Base-by-base conservation (phyloP, 2,113 vertebrate genomes). In the Lophius piscatorius region DNA sequence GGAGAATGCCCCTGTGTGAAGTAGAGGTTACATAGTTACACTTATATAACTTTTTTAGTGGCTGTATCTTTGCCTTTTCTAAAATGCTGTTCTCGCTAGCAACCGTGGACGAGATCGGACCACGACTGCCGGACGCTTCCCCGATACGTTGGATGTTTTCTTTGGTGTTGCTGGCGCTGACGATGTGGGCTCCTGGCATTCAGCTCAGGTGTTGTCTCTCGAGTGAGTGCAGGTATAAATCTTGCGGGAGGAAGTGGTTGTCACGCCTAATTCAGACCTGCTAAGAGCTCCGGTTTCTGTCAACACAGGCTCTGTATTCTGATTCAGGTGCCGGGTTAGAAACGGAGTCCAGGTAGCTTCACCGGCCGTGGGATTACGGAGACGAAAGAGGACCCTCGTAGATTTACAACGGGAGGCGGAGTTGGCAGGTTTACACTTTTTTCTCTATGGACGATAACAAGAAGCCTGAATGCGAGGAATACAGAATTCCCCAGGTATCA, bases 281-380 rank as follows among this genome's bases (percentile, higher is more conserved):
- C 63, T 78, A 68, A 69, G 76, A 81, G 70, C 44, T 9, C 51
- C 44, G 49, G 60, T 64, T 59, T 85, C 72, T 85, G 82, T 88
- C 87, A 90, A 89, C 86, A 85, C 70, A 49, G 63, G 59, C 72
- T 80, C 76, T 69, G 41, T 76, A 63, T 61, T 83, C 76, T 84
- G 79, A 82, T 74, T 77, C 80, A 79, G 69, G 70, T 74, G 68
- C 81, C 82, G 81, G 74, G 78, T 86, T 83, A 68, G 74, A 85
- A 81, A 76, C 61, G 81, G 41, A 81, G 55, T 49, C n/a, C 52
- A 61, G 76, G 58, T 73, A 62, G 76, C 2, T 4, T 46, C 23
- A 73, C 45, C 38, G 55, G 50, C 24, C 49, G 33, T 11, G 0
- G 21, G 49, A 74, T 40, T 54, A 52, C 74, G 69, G 41, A 70